A percentile compares a stretch with the other conserved stretches of the same genome.
Evolutionary conservation across 2,113 vertebrate species (phyloP).

Genomic region (Halichoeres trimaculatus): DNA sequence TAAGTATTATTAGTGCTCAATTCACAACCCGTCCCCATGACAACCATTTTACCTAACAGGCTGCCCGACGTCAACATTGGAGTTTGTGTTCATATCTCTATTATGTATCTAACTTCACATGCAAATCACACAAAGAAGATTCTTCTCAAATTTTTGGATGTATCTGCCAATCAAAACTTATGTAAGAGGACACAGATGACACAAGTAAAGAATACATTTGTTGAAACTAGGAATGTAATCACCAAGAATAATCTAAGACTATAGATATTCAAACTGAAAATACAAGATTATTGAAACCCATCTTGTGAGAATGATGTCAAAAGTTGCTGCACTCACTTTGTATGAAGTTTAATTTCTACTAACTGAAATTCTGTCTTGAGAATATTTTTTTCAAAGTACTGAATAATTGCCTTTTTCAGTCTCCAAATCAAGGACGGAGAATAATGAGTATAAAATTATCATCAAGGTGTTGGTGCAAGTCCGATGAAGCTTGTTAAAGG

Average conservation of each 20-base stretch:
- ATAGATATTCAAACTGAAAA: too few relatives aligned
- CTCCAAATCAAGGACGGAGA: not conserved
- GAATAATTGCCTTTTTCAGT: not conserved
- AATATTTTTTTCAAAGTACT: not conserved
- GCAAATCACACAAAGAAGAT: not conserved
- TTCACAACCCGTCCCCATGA: slow-evolving; percentile 36
- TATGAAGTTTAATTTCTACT: too few relatives aligned
- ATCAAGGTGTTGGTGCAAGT: not conserved
- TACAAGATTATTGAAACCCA: not conserved
- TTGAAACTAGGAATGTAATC: not conserved
- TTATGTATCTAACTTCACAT: slow-evolving; percentile 36
- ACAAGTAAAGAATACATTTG: not conserved
- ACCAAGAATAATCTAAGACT: not conserved
- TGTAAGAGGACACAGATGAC: not conserved
- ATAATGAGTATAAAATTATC: not conserved
- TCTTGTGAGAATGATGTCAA: not conserved
- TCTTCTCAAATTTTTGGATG: slow-evolving; percentile 11
- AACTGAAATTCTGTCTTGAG: too few relatives aligned
- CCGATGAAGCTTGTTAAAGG: not conserved
- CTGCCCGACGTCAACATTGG: slow-evolving; percentile 4
- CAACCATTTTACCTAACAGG: slow-evolving; percentile 44
- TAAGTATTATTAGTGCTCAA: slow-evolving; percentile 36
- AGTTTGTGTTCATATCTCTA: not conserved
- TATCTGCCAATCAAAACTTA: not conserved
- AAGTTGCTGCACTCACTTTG: not conserved